Percentiles rank a stretch among this genome's conserved stretches.
Conservation (phyloP, 2,888 invertebrate species). For the Crematogaster levior region DNA sequence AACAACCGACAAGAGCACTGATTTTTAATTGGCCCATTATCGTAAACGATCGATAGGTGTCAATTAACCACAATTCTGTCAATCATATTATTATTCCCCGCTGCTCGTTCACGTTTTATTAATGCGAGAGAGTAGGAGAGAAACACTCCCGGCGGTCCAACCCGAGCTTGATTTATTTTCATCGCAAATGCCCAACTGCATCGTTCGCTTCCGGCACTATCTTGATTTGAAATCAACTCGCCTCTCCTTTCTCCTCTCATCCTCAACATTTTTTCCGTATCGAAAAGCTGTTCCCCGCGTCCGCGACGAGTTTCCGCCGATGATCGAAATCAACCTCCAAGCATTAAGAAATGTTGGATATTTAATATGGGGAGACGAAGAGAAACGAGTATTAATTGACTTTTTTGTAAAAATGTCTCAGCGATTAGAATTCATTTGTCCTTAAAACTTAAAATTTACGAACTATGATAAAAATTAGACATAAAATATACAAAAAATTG, state of each 20-base stretch:
- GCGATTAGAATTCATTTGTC: background rate
- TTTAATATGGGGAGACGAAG: background rate
- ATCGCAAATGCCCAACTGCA: slow-evolving; percentile 65
- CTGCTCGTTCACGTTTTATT: slow-evolving; percentile 61
- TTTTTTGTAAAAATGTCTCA: background rate
- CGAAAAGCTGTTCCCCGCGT: slow-evolving; percentile 45
- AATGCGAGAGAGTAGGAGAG: slow-evolving; percentile 44
- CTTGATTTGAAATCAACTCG: slow-evolving; percentile 68
- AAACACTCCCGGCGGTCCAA: slow-evolving; percentile 57
- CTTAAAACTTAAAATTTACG: background rate
- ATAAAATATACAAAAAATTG: background rate
- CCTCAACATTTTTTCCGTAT: slow-evolving; percentile 59
- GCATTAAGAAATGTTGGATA: background rate
- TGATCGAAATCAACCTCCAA: slow-evolving; percentile 58
- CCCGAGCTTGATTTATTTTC: slow-evolving; percentile 70
- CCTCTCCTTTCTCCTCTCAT: slow-evolving; percentile 5
- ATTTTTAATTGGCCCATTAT: slow-evolving; percentile 78
- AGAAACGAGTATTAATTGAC: background rate
- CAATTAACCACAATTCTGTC: slow-evolving; percentile 75
- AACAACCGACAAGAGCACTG: slow-evolving; percentile 76
- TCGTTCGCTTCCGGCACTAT: slow-evolving; percentile 70
- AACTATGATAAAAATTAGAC: background rate
- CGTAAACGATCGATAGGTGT: slow-evolving; percentile 73
- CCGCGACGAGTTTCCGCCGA: slow-evolving; percentile 58
- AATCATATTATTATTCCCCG: slow-evolving; percentile 67